These are phyloP conservation scores for Coenonympha arcania DNA, from an alignment of 2,888 invertebrate genomes.

Conservation along the genomic window DNA sequence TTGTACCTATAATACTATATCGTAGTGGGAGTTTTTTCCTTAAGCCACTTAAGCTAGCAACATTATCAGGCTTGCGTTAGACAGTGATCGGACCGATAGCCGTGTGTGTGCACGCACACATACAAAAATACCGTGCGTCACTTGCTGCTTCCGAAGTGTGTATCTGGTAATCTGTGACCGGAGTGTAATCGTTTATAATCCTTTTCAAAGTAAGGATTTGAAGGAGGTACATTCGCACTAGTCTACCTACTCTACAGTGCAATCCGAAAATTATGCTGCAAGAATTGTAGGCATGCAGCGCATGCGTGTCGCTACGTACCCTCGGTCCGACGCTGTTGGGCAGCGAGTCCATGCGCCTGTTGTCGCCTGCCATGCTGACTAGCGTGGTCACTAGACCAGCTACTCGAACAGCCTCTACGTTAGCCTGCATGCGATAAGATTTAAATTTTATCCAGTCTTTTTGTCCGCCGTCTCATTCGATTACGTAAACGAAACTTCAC, in stretches of 20 bases:
- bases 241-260: constrained; percentile 20
- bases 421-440: constrained; percentile 77
- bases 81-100: too few relatives aligned
- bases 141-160: too few relatives aligned
- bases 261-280: constrained; percentile 14
- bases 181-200: neutral
- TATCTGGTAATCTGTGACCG: too few relatives aligned
- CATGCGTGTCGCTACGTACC: constrained; percentile 54
- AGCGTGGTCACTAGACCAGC: constrained; percentile 87
- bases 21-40: too few relatives aligned
- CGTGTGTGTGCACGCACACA: too few relatives aligned
- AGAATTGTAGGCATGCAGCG: constrained; percentile 26
- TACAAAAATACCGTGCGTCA: too few relatives aligned
- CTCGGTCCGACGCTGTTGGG: constrained; percentile 72
- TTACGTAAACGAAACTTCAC: constrained; percentile 31
- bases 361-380: constrained; percentile 84
- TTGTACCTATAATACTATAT: too few relatives aligned
- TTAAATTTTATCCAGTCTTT: constrained; percentile 61
- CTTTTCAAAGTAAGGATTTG: neutral
- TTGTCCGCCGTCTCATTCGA: constrained; percentile 20
- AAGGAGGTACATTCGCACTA: neutral
- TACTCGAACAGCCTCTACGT: constrained; percentile 87
- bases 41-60: too few relatives aligned
- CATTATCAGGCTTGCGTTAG: too few relatives aligned
- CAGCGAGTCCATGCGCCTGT: constrained; percentile 67